A percentile compares a stretch with the other conserved stretches of the same genome.
These are phyloP conservation scores for Poecilia wingei DNA, from an alignment of 2,797 vertebrate genomes.

Conservation along the genomic window DNA sequence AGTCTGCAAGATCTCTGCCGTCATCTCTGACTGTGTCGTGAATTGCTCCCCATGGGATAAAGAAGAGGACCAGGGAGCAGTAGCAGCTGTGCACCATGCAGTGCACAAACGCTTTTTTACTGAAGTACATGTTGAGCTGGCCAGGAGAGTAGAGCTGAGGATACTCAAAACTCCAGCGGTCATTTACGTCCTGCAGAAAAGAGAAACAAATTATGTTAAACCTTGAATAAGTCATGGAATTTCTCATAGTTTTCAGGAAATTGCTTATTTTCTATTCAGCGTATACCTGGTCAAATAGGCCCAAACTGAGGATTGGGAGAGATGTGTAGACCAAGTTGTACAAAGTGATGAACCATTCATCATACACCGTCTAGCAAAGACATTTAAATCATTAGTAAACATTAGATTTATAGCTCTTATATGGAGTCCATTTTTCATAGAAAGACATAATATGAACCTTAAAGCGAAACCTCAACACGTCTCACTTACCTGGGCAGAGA, in stretches of 20 bases:
- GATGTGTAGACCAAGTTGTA: conserved; percentile 83
- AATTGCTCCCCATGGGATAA: conserved; percentile 89
- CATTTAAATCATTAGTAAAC: not conserved
- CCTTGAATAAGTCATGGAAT: not conserved
- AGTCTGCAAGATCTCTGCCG: conserved; percentile 90
- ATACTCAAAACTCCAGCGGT: conserved; percentile 89
- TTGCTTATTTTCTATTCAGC: not conserved
- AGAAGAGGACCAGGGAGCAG: conserved; percentile 94
- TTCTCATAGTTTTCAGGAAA: not conserved
- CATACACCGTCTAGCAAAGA: conserved; percentile 12
- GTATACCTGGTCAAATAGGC: conserved; percentile 94
- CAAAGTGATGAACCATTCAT: conserved; percentile 25
- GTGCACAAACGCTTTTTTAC: conserved; percentile 84
- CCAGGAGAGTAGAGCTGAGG: conserved; percentile 92
- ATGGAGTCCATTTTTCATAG: not conserved
- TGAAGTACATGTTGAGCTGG: conserved; percentile 90
- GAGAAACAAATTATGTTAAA: not conserved
- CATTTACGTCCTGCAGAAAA: conserved; percentile 87
- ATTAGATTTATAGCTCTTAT: not conserved
- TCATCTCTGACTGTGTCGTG: conserved; percentile 86
- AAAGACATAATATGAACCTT: not conserved
- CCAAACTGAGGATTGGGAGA: conserved; percentile 90
- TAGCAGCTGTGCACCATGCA: conserved; percentile 90
- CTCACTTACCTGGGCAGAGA: conserved; percentile 92
- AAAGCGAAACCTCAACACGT: not conserved